Evolutionary conservation across 2,797 vertebrate genomes (phyloP).

Genomic region (Amphiprion clarkii): DNA sequence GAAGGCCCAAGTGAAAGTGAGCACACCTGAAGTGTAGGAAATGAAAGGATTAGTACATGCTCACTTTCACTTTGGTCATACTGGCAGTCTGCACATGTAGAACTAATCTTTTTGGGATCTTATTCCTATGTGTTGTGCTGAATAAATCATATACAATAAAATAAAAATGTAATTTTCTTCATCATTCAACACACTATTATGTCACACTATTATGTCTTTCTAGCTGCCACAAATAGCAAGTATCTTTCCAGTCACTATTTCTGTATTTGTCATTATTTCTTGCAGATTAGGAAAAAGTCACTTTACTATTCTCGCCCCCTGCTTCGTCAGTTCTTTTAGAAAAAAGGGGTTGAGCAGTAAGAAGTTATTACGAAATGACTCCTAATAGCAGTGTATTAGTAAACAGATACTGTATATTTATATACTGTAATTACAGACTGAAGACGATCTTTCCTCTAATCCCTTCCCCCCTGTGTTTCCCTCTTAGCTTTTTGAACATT

Average conservation of each 20-base stretch:
- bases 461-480: slow-evolving; percentile 38
- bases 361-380: slow-evolving; percentile 8
- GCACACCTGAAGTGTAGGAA: not conserved
- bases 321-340: not conserved
- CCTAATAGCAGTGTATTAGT: slow-evolving; percentile 24
- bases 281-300: not conserved
- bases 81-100: no score
- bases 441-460: slow-evolving; percentile 51
- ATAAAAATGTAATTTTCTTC: no score
- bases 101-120: no score
- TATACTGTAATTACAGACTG: slow-evolving; percentile 39
- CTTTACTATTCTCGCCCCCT: not conserved
- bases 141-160: no score
- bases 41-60: not conserved
- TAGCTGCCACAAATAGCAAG: not conserved
- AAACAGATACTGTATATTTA: slow-evolving; percentile 52
- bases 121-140: no score
- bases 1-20: not conserved
- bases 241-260: not conserved
- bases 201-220: not conserved
- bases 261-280: not conserved
- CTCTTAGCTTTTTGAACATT: slow-evolving; percentile 90
- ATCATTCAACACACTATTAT: not conserved
- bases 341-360: slow-evolving; percentile 10
- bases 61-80: not conserved